A percentile compares a stretch with the other conserved stretches of the same genome.
Evolutionary conservation across 2,888 invertebrate genomes (phyloP).

Genomic region (Holacanthella duospinosa): DNA sequence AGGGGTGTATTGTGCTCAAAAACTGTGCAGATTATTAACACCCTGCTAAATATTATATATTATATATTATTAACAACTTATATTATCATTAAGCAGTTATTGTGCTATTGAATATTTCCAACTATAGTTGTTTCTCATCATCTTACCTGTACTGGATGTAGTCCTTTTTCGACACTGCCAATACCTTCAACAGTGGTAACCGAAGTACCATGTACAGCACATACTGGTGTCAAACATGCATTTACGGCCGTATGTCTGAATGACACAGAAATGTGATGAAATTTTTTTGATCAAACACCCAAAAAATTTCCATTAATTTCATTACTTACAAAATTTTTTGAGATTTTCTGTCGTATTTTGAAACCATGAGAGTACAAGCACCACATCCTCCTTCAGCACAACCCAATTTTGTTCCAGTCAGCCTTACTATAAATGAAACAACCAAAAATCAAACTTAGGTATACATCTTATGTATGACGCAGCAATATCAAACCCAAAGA

Average conservation of each 20-base stretch:
- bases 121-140: neutral
- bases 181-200: constrained; percentile 91
- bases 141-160: constrained; percentile 78
- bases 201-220: constrained; percentile 74
- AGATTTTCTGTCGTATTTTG: constrained; percentile 53
- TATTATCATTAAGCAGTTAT: neutral
- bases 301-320: neutral
- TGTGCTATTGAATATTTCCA: neutral
- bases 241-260: constrained; percentile 70
- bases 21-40: too few relatives aligned
- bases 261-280: neutral
- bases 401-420: constrained; percentile 71
- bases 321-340: constrained; percentile 47
- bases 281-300: constrained; percentile 1
- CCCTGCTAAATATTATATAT: too few relatives aligned
- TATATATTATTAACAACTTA: too few relatives aligned
- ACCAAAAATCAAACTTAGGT: neutral
- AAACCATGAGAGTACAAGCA: constrained; percentile 89
- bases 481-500: neutral
- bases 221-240: constrained; percentile 79
- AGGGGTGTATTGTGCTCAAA: too few relatives aligned
- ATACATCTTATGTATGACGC: neutral
- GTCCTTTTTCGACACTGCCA: constrained; percentile 60
- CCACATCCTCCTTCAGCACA: constrained; percentile 93
- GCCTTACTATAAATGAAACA: constrained; percentile 16